phyloP scores from a whole-genome alignment of 2,888 invertebrate genomes.

The Eristalis intricaria region DNA sequence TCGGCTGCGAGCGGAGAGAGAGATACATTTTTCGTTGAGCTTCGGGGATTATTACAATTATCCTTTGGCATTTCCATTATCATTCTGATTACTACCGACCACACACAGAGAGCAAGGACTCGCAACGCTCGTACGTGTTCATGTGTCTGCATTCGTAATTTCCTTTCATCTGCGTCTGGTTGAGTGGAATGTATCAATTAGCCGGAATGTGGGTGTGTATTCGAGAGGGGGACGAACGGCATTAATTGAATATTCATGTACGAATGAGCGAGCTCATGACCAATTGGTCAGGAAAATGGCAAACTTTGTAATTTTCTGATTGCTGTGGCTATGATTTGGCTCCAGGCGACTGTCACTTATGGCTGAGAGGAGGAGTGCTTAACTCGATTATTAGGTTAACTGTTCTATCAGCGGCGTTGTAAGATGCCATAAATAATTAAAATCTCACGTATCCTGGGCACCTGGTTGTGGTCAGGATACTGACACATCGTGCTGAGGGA shows the following conservation, averaged over 20 bases:
- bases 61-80: conserved; percentile 61
- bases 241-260: conserved; percentile 46
- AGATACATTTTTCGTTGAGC: conserved; percentile 42
- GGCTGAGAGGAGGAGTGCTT: not conserved
- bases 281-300: conserved; percentile 32
- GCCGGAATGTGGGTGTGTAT: not conserved
- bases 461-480: no score
- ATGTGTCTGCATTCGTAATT: conserved; percentile 39
- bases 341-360: not conserved
- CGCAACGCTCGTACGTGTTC: conserved; percentile 22
- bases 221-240: not conserved
- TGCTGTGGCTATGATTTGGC: conserved; percentile 17
- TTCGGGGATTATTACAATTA: conserved; percentile 54
- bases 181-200: conserved; percentile 37
- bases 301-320: conserved; percentile 37
- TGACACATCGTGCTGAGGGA: no score
- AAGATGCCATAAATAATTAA: not conserved
- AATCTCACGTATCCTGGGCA: no score
- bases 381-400: not conserved
- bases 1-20: not conserved
- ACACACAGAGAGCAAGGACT: conserved; percentile 9
- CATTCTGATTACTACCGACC: conserved; percentile 44
- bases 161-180: not conserved
- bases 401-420: not conserved
- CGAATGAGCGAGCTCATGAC: conserved; percentile 23